Evolutionary conservation across 2,888 invertebrate species (phyloP).

Genomic region (Nomada fucata): DNA sequence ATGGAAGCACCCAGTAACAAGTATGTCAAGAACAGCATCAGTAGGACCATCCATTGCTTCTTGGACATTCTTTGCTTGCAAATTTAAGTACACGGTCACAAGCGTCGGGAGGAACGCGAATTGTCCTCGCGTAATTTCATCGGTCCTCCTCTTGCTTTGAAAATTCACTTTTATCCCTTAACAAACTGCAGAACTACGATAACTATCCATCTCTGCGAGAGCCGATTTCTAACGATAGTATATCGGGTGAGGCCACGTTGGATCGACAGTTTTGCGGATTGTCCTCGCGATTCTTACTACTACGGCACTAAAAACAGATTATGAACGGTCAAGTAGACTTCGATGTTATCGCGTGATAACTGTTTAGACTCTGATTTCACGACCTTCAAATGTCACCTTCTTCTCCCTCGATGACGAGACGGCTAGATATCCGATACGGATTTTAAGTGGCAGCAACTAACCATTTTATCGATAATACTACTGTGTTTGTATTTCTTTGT

Average conservation of each 20-base stretch:
- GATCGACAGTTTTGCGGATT: conserved; percentile 11
- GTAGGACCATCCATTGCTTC: conserved; percentile 91
- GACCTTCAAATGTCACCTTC: conserved; percentile 52
- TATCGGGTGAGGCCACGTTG: neutral
- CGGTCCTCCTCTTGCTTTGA: neutral
- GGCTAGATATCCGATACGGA: conserved; percentile 40
- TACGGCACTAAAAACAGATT: conserved; percentile 56
- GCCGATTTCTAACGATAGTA: neutral
- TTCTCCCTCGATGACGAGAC: conserved; percentile 25
- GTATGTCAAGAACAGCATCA: conserved; percentile 91
- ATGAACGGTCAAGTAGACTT: conserved; percentile 39
- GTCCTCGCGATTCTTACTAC: conserved; percentile 34
- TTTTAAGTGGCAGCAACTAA: conserved; percentile 25
- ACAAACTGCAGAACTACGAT: neutral
- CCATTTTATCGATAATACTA: conserved; percentile 20
- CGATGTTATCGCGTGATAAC: conserved; percentile 60
- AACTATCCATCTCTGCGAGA: neutral
- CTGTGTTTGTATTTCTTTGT: neutral
- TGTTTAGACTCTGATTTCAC: conserved; percentile 43
- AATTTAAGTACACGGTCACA: neutral
- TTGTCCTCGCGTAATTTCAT: conserved; percentile 19
- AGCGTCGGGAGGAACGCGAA: conserved; percentile 1
- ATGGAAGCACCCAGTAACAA: conserved; percentile 93
- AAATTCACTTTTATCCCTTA: neutral
- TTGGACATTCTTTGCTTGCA: conserved; percentile 88